Base-by-base conservation (phyloP, 2,113 vertebrate genomes). In the Ailurus styani region DNA sequence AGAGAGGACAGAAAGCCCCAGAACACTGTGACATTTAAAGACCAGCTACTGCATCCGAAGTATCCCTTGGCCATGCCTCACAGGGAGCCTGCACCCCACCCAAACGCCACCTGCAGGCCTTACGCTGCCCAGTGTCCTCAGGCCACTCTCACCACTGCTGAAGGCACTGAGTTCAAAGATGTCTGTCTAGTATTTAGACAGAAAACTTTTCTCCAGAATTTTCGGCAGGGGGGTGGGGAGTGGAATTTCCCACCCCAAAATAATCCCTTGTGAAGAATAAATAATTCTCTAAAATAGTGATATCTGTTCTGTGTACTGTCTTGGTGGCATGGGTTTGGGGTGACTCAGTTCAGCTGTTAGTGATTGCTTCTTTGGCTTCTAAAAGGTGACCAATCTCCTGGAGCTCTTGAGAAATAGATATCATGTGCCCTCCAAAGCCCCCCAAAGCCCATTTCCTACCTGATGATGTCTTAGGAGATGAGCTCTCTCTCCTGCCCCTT, bases 101-200 rank as follows among this genome's bases (percentile, higher is more conserved):
- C 31, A 60, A 20, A 8, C 1, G 14, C 31, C 10, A 14, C 15
- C 21, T 29, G 31, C 17, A 93, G 27, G n/a, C n/a, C 2, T 83
- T 57, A n/a, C 23, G 52, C 7, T 31, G 42, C 9, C 84, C 72
- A 42, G 27, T 23, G 40, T 2, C 2, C 18, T 66, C 52, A 7
- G 3, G 55, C 12, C 5, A 1, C 0, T 1, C 18, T 4, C 18
- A 8, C 17, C 27, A 23, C 12, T 21, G 40, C 78, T 78, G 4
- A 47, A 78, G 40, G 20, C 37, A 45, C 2, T 11, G 11, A 47
- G 14, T 55, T 40, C 29, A n/a, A 25, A 81, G 2, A 21, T 45
- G n/a, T 23, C n/a, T n/a, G n/a, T 47, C 27, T n/a, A 25, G 0
- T 37, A 4, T 21, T 42, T 4, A n/a, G n/a, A n/a, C n/a, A 52